Evolutionary conservation across 2,113 vertebrate genomes (phyloP), one percentile per base, ranked within the genome.

Genomic region (Trinectes maculatus): DNA sequence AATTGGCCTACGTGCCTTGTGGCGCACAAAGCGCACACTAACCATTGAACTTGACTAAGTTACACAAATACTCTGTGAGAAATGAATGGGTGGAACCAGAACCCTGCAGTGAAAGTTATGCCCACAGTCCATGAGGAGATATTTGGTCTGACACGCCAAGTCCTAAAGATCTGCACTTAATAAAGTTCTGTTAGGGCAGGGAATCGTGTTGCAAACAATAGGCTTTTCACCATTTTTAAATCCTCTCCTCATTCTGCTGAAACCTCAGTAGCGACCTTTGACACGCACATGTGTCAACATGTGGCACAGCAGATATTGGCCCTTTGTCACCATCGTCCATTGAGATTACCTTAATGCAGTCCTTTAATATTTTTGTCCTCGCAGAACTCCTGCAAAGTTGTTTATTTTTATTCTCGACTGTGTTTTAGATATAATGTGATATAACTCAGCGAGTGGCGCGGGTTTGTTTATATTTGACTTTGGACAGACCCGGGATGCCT

Each of bases 41-140:
- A 71, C 55, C 62, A 12, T 18, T 6, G 22, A 67, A 48, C 71
- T 33, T 8, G 39, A 64, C 54, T 25, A 52, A 48, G 69, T 47
- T 52, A 43, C 16, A 48, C 40, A 64, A 59, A 66, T 54, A 31
- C 44, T 59, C 47, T 16, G n/a, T 40, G 25, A 31, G 53, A 48
- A 61, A 67, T 71, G 8, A 29, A 13, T 39, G 49, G 60, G 42
- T 29, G 24, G 54, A 68, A 22, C 33, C 36, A 25, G 25, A 59
- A 58, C 25, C 43, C 49, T 19, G 47, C 6, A 53, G 19, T n/a
- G 34, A 75, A 57, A 33, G 64, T 22, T 0, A 46, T 26, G 71
- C 10, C 39, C n/a, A 11, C 24, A 2, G 31, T 51, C 46, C 57
- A 39, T 29, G 19, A 64, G 33, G 53, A 61, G 21, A 59, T 58